Conservation (phyloP, 1,140 invertebrate genomes). For the Lucilia cuprina region DNA sequence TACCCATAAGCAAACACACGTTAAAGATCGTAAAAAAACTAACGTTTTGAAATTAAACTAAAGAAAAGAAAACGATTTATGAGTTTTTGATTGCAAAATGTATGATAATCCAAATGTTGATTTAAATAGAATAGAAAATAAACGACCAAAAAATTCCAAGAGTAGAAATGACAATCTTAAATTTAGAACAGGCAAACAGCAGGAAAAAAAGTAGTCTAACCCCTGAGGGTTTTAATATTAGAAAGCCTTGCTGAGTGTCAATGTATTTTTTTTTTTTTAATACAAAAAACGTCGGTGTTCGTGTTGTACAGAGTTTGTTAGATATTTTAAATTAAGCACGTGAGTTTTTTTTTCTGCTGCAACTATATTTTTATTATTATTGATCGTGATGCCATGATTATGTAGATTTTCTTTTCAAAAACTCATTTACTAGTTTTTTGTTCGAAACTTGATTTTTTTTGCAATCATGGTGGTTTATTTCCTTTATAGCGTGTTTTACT, state of each 20-base stretch:
- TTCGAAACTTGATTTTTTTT: neutral
- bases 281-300: neutral
- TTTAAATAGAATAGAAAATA: neutral
- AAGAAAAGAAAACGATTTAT: conserved; percentile 18
- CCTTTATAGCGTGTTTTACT: neutral
- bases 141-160: neutral
- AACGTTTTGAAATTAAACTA: neutral
- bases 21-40: neutral
- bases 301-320: neutral
- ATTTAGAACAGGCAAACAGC: neutral
- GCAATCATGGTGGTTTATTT: neutral
- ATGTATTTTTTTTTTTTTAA: too few species aligned
- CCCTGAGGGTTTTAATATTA: neutral
- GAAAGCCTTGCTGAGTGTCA: neutral
- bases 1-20: neutral
- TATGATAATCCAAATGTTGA: conserved; percentile 15
- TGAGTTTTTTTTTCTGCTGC: neutral
- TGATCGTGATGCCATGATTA: conserved; percentile 7
- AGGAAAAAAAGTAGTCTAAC: neutral
- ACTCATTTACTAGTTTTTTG: neutral
- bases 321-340: conserved; percentile 4
- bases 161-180: neutral
- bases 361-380: neutral
- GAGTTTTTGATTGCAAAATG: conserved; percentile 28
- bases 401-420: neutral